Base-by-base conservation (phyloP, 2,113 vertebrate genomes). In the Nipponia nippon region DNA sequence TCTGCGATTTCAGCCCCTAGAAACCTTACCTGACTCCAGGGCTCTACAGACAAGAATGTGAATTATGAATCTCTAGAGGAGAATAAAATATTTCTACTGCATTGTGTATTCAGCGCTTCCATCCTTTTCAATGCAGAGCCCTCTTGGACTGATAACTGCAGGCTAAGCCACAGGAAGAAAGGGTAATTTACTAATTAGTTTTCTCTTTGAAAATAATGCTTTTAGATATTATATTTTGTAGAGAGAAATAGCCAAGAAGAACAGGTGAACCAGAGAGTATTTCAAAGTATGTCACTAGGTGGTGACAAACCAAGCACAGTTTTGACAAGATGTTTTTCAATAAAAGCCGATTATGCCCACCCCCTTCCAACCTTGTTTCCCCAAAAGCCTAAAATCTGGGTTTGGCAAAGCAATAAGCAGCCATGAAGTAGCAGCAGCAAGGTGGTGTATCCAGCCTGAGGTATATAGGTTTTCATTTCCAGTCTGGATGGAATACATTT, bases 61-160 rank as follows among this genome's bases (percentile, higher is more conserved):
- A 95, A 65, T 87, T 81, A 86, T 83, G 47, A 95, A 23, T 89
- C 94, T 84, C 81, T 30, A 79, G 77, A 92, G 87, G 5, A 81
- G 52, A 93, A 92, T 89, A 94, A 95, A 95, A 46, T 87, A 93
- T 80, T 92, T 94, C 65, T 38, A 53, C 58, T 55, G 86, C 77
- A 89, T 61, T 81, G 59, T 84, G 56, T 34, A 91, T 93, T 94
- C 75, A 85, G 82, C 77, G 83, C 23, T 96, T 92, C n/a, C 18
- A 75, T n/a, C 30, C 38, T n/a, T 52, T 82, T 93, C 52, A 47
- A 25, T 30, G 20, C 26, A 72, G 61, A 93, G 55, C 55, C 36
- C 73, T 87, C 25, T 32, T 56, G 80, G 27, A 83, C 49, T 2
- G 13, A 49, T 50, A 89, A 65, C 52, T 67, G 56, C 55, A 93